Percentiles rank a stretch among this genome's conserved stretches.
Conservation (phyloP, 2,113 vertebrate genomes). For the Gallinago media region DNA sequence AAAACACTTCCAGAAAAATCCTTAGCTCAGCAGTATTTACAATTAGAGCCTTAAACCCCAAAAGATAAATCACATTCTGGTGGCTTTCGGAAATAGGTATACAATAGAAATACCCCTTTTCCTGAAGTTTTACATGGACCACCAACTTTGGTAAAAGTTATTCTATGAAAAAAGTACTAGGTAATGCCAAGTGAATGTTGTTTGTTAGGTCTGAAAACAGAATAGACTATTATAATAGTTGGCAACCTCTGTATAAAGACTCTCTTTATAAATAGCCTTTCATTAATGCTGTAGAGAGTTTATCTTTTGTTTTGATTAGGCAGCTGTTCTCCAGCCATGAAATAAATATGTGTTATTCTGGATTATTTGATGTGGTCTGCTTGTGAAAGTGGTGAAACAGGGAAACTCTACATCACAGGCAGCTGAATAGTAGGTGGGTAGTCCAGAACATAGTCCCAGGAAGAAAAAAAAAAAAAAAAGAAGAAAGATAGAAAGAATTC, state of each 20-base stretch:
- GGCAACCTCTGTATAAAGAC: neutral
- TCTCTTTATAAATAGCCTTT: neutral
- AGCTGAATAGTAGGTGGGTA: neutral
- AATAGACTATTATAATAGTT: neutral
- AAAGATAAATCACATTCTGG: neutral
- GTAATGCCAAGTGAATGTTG: neutral
- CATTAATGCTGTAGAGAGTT: neutral
- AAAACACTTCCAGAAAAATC: neutral
- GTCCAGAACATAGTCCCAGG: neutral
- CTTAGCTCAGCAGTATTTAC: neutral
- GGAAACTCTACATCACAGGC: neutral
- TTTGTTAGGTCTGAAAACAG: neutral
- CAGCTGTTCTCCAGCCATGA: neutral
- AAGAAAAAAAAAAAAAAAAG: neutral
- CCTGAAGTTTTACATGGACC: neutral
- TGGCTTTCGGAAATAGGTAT: neutral
- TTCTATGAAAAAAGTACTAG: neutral
- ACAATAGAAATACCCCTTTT: neutral
- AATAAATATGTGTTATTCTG: neutral
- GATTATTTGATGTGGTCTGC: neutral
- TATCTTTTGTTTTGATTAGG: slow-evolving; percentile 6
- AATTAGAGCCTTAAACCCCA: neutral
- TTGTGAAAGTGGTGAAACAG: neutral
- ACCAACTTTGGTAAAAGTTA: neutral
- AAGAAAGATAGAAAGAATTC: neutral